phyloP scores from a whole-genome alignment of 2,888 invertebrate species.

The Ophion obscuratus region DNA sequence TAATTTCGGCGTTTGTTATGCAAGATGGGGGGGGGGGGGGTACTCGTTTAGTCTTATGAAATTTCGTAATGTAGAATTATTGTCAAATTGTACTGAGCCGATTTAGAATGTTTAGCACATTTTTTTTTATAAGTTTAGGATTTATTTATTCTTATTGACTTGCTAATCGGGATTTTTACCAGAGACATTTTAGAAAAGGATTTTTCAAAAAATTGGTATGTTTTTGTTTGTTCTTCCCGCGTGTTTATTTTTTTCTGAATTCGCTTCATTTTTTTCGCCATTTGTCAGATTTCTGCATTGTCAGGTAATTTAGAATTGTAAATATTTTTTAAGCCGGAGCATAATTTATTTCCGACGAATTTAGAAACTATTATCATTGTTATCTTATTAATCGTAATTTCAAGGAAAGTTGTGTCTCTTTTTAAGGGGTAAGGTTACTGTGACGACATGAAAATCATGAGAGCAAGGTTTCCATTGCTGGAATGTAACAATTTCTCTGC shows the following conservation, averaged over 20 bases:
- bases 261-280: not conserved
- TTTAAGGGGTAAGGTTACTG: too few relatives aligned
- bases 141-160: not conserved
- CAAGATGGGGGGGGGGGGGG: not conserved
- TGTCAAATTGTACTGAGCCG: not conserved
- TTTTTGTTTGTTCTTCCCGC: not conserved
- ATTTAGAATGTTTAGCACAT: not conserved
- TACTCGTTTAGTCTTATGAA: not conserved
- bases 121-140: not conserved
- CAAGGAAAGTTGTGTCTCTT: too few relatives aligned
- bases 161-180: too few relatives aligned
- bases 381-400: not conserved
- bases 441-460: too few relatives aligned
- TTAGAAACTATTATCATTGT: not conserved
- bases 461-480: too few relatives aligned
- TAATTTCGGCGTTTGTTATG: not conserved
- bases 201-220: not conserved
- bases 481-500: too few relatives aligned
- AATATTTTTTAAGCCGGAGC: not conserved
- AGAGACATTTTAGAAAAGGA: not conserved
- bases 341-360: not conserved
- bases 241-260: not conserved
- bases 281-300: not conserved
- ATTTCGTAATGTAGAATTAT: not conserved
- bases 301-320: not conserved